These are phyloP conservation scores for Merodon equestris DNA, from an alignment of 2,888 invertebrate species.

Conservation along the genomic window DNA sequence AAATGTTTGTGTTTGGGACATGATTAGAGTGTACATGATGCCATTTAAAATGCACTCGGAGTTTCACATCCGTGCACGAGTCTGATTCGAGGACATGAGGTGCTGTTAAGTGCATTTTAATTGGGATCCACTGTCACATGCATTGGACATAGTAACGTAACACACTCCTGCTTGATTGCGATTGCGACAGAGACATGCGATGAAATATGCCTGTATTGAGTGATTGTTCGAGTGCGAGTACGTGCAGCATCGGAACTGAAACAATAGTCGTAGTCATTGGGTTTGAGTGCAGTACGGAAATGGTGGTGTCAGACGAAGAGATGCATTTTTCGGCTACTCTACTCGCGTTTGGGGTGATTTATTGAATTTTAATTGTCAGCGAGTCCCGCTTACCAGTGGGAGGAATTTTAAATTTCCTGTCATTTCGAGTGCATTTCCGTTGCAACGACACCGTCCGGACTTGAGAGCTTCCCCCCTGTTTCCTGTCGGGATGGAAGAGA, in stretches of 20 bases:
- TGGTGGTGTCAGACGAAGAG: neutral
- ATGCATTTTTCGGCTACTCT: constrained; percentile 5
- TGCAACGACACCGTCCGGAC: constrained; percentile 10
- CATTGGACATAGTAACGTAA: too few relatives aligned
- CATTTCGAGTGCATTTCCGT: constrained; percentile 48
- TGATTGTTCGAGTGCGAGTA: neutral
- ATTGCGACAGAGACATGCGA: too few relatives aligned
- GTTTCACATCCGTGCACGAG: constrained; percentile 38
- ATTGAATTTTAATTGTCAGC: constrained; percentile 65
- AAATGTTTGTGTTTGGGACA: constrained; percentile 3
- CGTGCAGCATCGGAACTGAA: constrained; percentile 29
- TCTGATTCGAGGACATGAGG: constrained; percentile 36
- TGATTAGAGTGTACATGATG: constrained; percentile 43
- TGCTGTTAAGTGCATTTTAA: constrained; percentile 54
- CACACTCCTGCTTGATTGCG: constrained; percentile 1
- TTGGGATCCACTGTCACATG: constrained; percentile 56
- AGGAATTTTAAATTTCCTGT: constrained; percentile 41
- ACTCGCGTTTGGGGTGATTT: constrained; percentile 42
- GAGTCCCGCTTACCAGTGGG: constrained; percentile 28
- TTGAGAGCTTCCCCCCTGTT: constrained; percentile 30
- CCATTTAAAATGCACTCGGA: constrained; percentile 34
- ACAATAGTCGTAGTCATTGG: constrained; percentile 41
- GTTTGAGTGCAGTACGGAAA: constrained; percentile 9
- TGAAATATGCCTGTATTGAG: too few relatives aligned
- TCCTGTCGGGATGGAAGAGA: constrained; percentile 36